These are phyloP conservation scores for Etheostoma spectabile DNA, from an alignment of 2,113 vertebrate genomes.

Conservation along the genomic window DNA sequence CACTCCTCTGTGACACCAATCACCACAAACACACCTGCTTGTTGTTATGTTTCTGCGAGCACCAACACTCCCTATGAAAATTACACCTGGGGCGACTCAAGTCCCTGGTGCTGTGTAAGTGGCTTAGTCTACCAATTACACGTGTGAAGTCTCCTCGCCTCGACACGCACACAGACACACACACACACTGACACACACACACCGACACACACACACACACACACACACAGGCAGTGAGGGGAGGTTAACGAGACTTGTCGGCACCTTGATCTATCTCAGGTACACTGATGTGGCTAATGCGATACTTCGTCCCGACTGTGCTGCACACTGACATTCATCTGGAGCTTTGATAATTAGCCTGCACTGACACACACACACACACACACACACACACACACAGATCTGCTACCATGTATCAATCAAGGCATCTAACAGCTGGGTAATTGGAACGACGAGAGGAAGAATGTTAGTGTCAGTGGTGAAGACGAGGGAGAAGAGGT, in stretches of 20 bases:
- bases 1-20: conserved; percentile 26
- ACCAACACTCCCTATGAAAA: conserved; percentile 52
- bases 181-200: conserved; percentile 4
- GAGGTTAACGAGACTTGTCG: conserved; percentile 65
- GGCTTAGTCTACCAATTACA: conserved; percentile 77
- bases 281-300: conserved; percentile 48
- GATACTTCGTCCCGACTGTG: conserved; percentile 48
- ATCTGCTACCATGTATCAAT: conserved; percentile 74
- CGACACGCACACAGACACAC: background rate
- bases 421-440: conserved; percentile 70
- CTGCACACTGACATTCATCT: conserved; percentile 71
- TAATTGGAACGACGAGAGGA: conserved; percentile 71
- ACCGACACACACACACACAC: background rate
- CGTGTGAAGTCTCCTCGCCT: conserved; percentile 70
- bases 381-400: conserved; percentile 50
- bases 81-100: conserved; percentile 40
- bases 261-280: conserved; percentile 61
- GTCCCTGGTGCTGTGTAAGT: conserved; percentile 55
- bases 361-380: conserved; percentile 29
- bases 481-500: conserved; percentile 24
- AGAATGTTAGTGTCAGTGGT: conserved; percentile 61
- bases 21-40: conserved; percentile 44
- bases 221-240: conserved; percentile 31
- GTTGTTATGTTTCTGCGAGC: conserved; percentile 42
- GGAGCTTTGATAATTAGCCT: conserved; percentile 79